Base-by-base conservation (phyloP, 2,797 vertebrate species). In the Aldrovandia affinis region DNA sequence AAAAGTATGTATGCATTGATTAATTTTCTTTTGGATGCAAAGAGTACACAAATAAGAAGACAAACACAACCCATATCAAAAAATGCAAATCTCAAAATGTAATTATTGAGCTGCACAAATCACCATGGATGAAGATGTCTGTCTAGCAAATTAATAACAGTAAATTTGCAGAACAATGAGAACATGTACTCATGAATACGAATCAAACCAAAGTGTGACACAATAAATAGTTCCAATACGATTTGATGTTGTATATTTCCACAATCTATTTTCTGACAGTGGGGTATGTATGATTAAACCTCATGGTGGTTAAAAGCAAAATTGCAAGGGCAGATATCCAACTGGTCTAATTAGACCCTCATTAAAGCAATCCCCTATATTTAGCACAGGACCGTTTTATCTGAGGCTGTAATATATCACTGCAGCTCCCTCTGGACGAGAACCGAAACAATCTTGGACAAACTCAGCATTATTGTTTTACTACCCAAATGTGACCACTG, bases 331-430 rank as follows among this genome's bases (percentile, higher is more conserved):
- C 14, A 59, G 79, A 39, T 18, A 33, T 25, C 55, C 33, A 54
- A 9, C 30, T 59, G 55, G 28, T 57, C 6, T 57, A 59, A 81
- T 39, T 15, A 36, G 79, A 81, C 28, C 50, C 33, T 33, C 55
- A 81, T 81, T 57, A 57, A 15, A 81, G 54, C 52, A 59, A 57
- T 59, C 1, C 20, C 54, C 54, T 81, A 57, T 81, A 39, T 81
- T 39, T 81, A 81, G 79, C 33, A 81, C 36, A 57, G 33, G 54
- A 81, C 33, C 25, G n/a, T 80, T 54, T 80, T 80, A 80, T 80
- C 78, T 54, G 28, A 50, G 78, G 47, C 52, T 54, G 30, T 80
- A 33, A 80, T 30, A 54, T 30, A 39, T 25, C 75, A 50, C 75
- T 52, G 47, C 8, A 78, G 25, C 42, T 78, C 28, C 78, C 47